Percentiles rank a stretch among this genome's conserved stretches.
Evolutionary conservation across 2,113 vertebrate genomes (phyloP).

Genomic region (Hippocampus guttulatus): DNA sequence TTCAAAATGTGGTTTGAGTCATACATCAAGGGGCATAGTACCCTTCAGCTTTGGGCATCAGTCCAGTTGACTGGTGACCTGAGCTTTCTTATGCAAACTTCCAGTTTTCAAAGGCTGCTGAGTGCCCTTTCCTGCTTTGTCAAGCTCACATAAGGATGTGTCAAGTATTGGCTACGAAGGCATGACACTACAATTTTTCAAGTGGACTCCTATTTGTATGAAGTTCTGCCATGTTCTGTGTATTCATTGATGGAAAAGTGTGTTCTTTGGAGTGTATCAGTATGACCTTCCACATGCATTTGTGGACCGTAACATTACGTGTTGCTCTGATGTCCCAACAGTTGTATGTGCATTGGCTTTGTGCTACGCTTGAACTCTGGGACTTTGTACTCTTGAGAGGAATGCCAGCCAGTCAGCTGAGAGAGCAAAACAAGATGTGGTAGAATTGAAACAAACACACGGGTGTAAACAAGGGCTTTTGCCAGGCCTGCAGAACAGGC

Average conservation of each 20-base stretch:
- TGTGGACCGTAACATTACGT: conserved; percentile 36
- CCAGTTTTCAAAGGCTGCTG: conserved; percentile 62
- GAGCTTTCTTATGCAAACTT: conserved; percentile 51
- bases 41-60: conserved; percentile 18
- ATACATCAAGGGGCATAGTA: conserved; percentile 14
- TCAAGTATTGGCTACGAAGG: conserved; percentile 52
- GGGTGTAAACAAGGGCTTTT: conserved; percentile 33
- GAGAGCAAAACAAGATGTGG: conserved; percentile 49
- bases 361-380: conserved; percentile 24
- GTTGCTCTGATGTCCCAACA: conserved; percentile 14
- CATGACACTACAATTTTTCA: conserved; percentile 42
- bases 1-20: conserved; percentile 17
- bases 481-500: neutral
- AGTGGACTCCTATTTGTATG: conserved; percentile 28
- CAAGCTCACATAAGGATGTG: conserved; percentile 59
- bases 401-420: conserved; percentile 68
- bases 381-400: conserved; percentile 65
- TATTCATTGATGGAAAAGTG: conserved; percentile 1
- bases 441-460: conserved; percentile 38
- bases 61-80: conserved; percentile 30
- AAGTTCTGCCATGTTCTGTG: conserved; percentile 2
- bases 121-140: conserved; percentile 66
- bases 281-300: conserved; percentile 12
- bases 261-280: conserved; percentile 7
- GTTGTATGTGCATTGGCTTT: conserved; percentile 28